These are phyloP conservation scores for Porites divaricata DNA, from an alignment of 92 coral and sea anemone species.

Conservation along the genomic window DNA sequence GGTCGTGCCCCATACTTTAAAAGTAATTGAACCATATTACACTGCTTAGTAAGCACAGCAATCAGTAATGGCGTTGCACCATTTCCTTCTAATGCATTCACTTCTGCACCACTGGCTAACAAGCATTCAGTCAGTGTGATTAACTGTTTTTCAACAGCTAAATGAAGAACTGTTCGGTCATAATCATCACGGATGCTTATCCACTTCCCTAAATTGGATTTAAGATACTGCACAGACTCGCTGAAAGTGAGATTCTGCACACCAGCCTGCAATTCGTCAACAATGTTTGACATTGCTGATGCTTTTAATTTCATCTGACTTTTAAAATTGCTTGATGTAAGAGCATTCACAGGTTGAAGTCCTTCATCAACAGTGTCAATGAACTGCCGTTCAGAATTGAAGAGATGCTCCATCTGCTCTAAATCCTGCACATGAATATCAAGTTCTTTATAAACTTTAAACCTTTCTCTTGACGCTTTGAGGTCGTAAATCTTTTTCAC, in stretches of 20 bases:
- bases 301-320: constrained; percentile 18
- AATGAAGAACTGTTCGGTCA: constrained; percentile 14
- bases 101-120: constrained; percentile 27
- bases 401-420: constrained; percentile 1
- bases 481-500: constrained; percentile 28
- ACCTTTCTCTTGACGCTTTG: constrained; percentile 36
- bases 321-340: constrained; percentile 5
- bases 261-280: constrained; percentile 8
- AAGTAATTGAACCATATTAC: constrained; percentile 19
- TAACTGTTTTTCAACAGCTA: constrained; percentile 24
- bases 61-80: constrained; percentile 31
- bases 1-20: constrained; percentile 34
- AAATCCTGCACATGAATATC: constrained; percentile 34
- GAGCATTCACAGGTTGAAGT: constrained; percentile 2
- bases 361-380: neutral
- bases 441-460: constrained; percentile 24
- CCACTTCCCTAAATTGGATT: constrained; percentile 14
- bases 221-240: neutral
- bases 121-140: constrained; percentile 27
- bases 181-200: constrained; percentile 23
- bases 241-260: constrained; percentile 6
- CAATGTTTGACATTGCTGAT: constrained; percentile 22
- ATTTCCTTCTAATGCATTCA: constrained; percentile 38
- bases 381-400: neutral
- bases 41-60: constrained; percentile 22